Conservation (phyloP, 2,113 vertebrate species). For the Hypanus sabinus region DNA sequence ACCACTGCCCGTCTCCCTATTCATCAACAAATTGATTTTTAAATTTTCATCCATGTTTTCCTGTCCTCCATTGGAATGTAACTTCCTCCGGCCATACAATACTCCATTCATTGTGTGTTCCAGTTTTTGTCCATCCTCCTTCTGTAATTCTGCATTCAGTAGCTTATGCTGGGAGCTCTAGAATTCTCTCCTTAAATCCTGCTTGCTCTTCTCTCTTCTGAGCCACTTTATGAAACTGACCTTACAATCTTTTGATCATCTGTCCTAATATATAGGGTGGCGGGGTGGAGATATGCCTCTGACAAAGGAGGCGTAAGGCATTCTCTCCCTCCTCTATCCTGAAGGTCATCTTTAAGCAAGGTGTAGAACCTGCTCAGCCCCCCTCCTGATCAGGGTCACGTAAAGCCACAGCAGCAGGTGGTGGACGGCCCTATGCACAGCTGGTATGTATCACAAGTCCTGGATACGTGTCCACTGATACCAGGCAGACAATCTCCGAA, state of each 20-base stretch:
- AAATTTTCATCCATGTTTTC: background rate
- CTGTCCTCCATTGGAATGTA: background rate
- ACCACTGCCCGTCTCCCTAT: background rate
- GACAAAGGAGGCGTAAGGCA: no score
- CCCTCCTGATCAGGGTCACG: no score
- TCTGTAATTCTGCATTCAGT: background rate
- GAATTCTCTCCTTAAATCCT: background rate
- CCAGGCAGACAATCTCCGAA: no score
- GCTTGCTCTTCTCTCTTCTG: background rate
- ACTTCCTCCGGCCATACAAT: background rate
- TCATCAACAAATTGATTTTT: background rate
- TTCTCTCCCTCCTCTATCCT: no score
- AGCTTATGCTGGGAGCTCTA: background rate
- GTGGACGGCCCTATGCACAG: no score
- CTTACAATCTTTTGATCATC: background rate
- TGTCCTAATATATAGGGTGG: background rate
- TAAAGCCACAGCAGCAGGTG: no score
- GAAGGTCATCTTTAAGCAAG: no score
- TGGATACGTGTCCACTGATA: no score
- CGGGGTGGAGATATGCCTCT: no score
- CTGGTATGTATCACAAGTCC: no score
- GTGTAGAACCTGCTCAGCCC: no score
- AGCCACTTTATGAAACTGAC: background rate
- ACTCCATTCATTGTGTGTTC: background rate
- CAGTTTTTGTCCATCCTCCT: background rate